Evolutionary conservation across 2,113 vertebrate species (phyloP).

Genomic region (Eulacestoma nigropectus): DNA sequence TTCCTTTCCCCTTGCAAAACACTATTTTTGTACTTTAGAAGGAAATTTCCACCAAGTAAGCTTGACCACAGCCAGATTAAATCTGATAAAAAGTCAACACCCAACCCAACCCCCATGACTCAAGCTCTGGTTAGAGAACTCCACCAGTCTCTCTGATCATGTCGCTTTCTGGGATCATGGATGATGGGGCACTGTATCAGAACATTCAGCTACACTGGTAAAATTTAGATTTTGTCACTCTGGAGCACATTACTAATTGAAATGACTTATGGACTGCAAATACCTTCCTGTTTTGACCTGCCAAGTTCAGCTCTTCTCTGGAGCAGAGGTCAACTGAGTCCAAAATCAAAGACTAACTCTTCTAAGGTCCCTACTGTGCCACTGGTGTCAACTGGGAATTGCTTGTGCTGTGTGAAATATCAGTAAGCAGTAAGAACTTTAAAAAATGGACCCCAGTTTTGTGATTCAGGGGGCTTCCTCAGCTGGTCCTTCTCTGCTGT

Average conservation of each 20-base stretch:
- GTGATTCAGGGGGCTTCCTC: neutral
- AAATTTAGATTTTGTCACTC: neutral
- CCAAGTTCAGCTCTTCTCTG: neutral
- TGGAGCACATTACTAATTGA: neutral
- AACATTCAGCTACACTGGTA: neutral
- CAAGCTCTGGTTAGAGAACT: neutral
- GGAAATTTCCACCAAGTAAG: neutral
- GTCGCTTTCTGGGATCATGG: neutral
- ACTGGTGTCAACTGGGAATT: neutral
- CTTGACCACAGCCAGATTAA: neutral
- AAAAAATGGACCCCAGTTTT: neutral
- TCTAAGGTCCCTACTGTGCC: neutral
- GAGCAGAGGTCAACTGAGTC: neutral
- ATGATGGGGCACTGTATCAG: neutral
- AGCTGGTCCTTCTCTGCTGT: neutral
- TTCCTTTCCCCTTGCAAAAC: neutral
- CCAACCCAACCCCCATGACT: too few relatives aligned
- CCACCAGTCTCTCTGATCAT: neutral
- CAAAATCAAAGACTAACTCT: neutral
- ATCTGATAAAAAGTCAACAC: neutral
- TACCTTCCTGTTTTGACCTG: neutral
- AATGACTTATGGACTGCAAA: neutral
- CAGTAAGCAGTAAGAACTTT: neutral
- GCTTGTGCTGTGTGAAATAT: neutral
- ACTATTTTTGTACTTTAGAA: neutral